Percentiles rank a stretch among this genome's conserved stretches.
Evolutionary conservation across 2,888 invertebrate species (phyloP).

Genomic region (Drosophila testacea): DNA sequence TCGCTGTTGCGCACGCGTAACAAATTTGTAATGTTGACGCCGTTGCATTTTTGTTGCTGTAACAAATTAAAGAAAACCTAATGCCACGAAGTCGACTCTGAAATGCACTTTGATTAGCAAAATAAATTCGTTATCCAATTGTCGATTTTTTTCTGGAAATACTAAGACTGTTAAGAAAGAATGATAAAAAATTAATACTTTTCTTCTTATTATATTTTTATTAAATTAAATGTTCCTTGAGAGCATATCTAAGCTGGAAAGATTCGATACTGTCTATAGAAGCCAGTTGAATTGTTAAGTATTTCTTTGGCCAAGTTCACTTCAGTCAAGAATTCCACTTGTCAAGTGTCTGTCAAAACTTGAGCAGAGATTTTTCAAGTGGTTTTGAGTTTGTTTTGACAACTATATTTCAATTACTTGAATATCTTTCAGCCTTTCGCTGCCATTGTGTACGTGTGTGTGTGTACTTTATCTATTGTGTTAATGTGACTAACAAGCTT

Average conservation of each 20-base stretch:
- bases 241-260: neutral
- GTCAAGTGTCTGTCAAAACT: constrained; percentile 49
- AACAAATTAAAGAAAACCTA: constrained; percentile 7
- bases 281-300: constrained; percentile 7
- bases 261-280: neutral
- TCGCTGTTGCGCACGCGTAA: constrained; percentile 59
- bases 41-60: constrained; percentile 30
- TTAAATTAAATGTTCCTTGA: too few species aligned
- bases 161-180: neutral
- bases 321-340: constrained; percentile 34
- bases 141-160: neutral
- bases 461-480: constrained; percentile 9
- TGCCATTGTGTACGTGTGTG: constrained; percentile 9
- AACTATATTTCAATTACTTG: constrained; percentile 51
- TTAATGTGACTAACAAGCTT: constrained; percentile 46
- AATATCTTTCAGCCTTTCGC: constrained; percentile 29
- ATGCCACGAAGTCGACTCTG: constrained; percentile 23
- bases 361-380: constrained; percentile 38
- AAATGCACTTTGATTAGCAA: constrained; percentile 23
- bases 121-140: neutral
- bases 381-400: constrained; percentile 53
- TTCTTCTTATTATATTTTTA: neutral
- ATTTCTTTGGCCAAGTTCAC: constrained; percentile 13
- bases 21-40: constrained; percentile 71
- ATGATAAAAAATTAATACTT: neutral